Percentiles rank a stretch among this genome's conserved stretches.
Conservation (phyloP, 2,888 invertebrate species). For the Neoascia interrupta region DNA sequence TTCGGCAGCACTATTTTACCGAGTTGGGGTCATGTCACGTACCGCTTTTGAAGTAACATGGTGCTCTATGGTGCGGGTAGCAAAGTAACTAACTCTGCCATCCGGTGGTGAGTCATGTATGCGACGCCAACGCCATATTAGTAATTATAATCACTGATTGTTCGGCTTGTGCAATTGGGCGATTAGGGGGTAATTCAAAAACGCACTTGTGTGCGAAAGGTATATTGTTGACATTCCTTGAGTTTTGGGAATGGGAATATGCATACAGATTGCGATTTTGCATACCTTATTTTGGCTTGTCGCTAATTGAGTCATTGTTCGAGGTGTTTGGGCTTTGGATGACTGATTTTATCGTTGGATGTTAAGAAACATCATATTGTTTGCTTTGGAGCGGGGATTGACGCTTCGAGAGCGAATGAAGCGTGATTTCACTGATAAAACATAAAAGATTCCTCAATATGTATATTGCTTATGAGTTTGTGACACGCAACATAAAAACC, state of each 20-base stretch:
- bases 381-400: no score
- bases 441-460: no score
- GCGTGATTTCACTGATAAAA: no score
- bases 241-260: slow-evolving; percentile 26
- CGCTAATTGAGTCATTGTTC: slow-evolving; percentile 63
- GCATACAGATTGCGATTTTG: slow-evolving; percentile 50
- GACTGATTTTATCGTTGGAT: no score
- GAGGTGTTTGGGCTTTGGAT: no score
- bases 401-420: no score
- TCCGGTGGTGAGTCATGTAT: slow-evolving; percentile 61
- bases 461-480: no score
- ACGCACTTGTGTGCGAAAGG: background rate
- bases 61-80: slow-evolving; percentile 28
- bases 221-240: slow-evolving; percentile 47
- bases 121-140: slow-evolving; percentile 29
- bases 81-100: slow-evolving; percentile 47
- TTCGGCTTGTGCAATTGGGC: slow-evolving; percentile 49
- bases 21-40: slow-evolving; percentile 61
- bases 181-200: slow-evolving; percentile 45
- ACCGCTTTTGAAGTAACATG: slow-evolving; percentile 31
- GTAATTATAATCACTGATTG: slow-evolving; percentile 52
- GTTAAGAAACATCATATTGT: no score
- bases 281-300: slow-evolving; percentile 17
- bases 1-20: slow-evolving; percentile 1
- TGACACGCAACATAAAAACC: no score